Conservation (phyloP, 1,140 invertebrate genomes). For the Lucilia sericata region DNA sequence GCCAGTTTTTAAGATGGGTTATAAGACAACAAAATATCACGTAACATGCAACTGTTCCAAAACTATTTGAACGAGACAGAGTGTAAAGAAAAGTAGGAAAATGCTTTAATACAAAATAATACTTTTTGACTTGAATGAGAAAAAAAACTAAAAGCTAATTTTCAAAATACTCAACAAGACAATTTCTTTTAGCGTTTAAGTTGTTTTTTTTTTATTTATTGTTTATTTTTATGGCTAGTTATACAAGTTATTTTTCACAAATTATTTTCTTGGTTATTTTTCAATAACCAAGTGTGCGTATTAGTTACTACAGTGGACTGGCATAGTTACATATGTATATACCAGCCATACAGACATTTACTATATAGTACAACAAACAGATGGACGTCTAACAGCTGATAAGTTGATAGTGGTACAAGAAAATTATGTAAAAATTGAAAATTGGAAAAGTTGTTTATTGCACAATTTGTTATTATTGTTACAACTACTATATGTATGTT, state of each 20-base stretch:
- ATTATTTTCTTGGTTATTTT: background rate
- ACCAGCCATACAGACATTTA: background rate
- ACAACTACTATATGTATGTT: no score
- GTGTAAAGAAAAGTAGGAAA: background rate
- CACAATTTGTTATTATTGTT: background rate
- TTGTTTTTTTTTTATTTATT: background rate
- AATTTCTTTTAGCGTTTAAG: background rate
- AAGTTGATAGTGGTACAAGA: background rate
- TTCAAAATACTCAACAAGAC: background rate
- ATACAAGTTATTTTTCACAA: constrained; percentile 21
- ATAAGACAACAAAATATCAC: constrained; percentile 19
- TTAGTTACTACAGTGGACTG: background rate
- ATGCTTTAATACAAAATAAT: background rate
- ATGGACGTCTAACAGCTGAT: background rate
- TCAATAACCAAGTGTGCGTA: background rate
- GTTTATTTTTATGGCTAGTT: constrained; percentile 16
- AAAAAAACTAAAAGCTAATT: constrained; percentile 10
- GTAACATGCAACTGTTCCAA: background rate
- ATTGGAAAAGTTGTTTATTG: background rate
- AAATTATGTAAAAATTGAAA: background rate
- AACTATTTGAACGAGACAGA: background rate
- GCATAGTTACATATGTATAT: no score
- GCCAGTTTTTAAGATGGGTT: constrained; percentile 3
- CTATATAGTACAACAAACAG: no score
- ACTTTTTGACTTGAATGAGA: background rate